Percentiles rank a stretch among this genome's conserved stretches.
Evolutionary conservation across 2,113 vertebrate species (phyloP).

Genomic region (Nymphicus hollandicus): DNA sequence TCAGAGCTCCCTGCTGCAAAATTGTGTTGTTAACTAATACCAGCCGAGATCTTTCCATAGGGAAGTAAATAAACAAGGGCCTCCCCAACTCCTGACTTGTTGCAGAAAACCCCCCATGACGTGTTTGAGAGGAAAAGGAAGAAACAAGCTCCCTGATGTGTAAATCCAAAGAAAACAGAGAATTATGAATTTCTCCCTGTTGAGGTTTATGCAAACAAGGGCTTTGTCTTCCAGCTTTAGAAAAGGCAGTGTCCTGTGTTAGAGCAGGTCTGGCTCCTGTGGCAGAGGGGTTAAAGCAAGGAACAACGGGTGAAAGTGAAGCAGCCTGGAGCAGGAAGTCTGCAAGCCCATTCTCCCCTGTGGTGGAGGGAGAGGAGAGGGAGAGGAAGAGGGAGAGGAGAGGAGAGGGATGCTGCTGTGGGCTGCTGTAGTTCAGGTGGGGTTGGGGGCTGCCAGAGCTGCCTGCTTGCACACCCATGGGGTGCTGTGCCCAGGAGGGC

Average conservation of each 20-base stretch:
- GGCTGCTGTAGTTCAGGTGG: neutral
- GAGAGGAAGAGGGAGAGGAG: no score
- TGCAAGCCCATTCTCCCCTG: neutral
- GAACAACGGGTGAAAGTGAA: neutral
- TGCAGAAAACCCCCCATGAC: conserved; percentile 45
- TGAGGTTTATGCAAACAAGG: neutral
- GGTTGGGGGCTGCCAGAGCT: neutral
- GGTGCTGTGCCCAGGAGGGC: neutral
- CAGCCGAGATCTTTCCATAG: conserved; percentile 47
- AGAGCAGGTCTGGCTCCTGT: neutral
- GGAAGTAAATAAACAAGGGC: conserved; percentile 50
- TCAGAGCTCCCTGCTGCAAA: conserved; percentile 21
- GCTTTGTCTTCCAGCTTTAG: neutral
- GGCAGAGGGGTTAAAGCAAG: neutral
- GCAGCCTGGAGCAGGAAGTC: neutral
- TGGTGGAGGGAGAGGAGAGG: neutral
- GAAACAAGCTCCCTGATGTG: neutral
- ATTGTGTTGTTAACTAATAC: conserved; percentile 3
- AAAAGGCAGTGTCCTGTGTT: neutral
- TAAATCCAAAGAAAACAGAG: conserved; percentile 8
- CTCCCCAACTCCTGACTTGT: neutral
- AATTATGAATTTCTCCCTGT: neutral
- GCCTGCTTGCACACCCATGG: neutral
- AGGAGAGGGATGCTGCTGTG: neutral
- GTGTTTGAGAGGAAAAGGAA: neutral